Percentiles rank a stretch among this genome's conserved stretches.
These are phyloP conservation scores for western clawed frog (Xenopus tropicalis) DNA, from an alignment of 2,113 vertebrate genomes.

Conservation along the genomic window UCB_Xtro_10.0 CM004451.2:1828501-1829000, in stretches of 20 bases:
- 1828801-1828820: constrained; percentile 61
- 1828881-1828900: no score
- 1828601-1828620: not conserved
- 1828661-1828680: no score
- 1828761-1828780: constrained; percentile 62
- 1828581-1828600: not conserved
- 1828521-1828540: no score
- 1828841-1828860: constrained; percentile 53
- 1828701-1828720: no score
- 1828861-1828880: no score
- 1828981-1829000: constrained; percentile 69
- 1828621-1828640: no score
- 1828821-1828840: constrained; percentile 76
- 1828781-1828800: constrained; percentile 76
- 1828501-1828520: no score
- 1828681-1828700: no score
- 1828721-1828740: constrained; percentile 45
- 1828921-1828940: constrained; percentile 58
- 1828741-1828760: constrained; percentile 64
- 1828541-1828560: not conserved
- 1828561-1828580: not conserved
- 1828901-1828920: no score
- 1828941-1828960: constrained; percentile 74
- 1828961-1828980: constrained; percentile 78
- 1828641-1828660: no score